Evolutionary conservation across 2,797 vertebrate species (phyloP).

Genomic region (Pitangus sulphuratus): DNA sequence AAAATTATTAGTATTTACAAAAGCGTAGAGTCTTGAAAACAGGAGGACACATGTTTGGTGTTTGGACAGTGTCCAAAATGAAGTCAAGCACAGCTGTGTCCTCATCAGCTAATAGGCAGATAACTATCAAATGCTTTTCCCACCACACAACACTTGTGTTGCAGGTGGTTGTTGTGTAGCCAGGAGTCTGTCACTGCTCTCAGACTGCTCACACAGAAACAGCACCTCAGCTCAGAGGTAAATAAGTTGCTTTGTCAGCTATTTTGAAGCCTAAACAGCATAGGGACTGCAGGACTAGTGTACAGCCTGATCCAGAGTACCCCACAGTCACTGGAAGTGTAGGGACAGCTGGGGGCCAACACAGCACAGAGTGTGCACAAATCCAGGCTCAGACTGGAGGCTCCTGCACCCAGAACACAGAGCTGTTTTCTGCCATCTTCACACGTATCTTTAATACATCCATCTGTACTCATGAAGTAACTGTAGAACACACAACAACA

Average conservation of each 20-base stretch:
- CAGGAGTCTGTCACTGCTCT: background rate
- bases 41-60: background rate
- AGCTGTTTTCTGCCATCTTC: rapidly evolving
- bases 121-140: background rate
- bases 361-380: rapidly evolving
- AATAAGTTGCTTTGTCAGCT: background rate
- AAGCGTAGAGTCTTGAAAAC: background rate
- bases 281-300: background rate
- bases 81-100: background rate
- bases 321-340: background rate
- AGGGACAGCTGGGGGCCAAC: background rate
- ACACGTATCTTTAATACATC: rapidly evolving
- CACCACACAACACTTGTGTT: rapidly evolving
- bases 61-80: background rate
- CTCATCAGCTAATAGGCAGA: background rate
- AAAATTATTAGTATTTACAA: background rate
- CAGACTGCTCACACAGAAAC: background rate
- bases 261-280: background rate
- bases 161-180: rapidly evolving
- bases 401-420: background rate
- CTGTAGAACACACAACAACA: background rate
- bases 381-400: rapidly evolving
- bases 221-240: background rate
- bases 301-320: background rate
- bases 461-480: background rate